These are phyloP conservation scores for Xestia sexstrigata DNA, from an alignment of 2,888 invertebrate genomes.

Conservation along the genomic window DNA sequence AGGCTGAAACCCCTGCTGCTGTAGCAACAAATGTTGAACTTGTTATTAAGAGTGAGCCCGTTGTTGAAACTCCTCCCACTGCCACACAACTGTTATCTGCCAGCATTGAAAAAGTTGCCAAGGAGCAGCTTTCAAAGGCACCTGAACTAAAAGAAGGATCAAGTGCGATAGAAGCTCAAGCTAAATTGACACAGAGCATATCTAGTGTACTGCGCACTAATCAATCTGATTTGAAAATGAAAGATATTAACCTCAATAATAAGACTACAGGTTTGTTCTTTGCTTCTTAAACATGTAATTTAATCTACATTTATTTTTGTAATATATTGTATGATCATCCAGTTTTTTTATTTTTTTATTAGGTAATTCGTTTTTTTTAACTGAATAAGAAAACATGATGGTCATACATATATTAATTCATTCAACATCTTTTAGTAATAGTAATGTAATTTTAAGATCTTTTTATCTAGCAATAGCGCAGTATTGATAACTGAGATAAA, in stretches of 20 bases:
- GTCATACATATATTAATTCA: background rate
- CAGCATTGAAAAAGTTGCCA: constrained; percentile 86
- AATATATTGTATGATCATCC: background rate
- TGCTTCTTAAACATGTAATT: constrained; percentile 26
- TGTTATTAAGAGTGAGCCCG: constrained; percentile 74
- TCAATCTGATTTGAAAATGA: constrained; percentile 85
- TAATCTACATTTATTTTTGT: background rate
- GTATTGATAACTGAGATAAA: constrained; percentile 22
- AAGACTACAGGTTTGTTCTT: constrained; percentile 82
- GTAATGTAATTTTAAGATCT: constrained; percentile 9
- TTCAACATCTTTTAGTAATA: constrained; percentile 4
- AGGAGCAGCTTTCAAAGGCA: constrained; percentile 74
- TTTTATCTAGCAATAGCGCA: constrained; percentile 10
- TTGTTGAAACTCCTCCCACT: constrained; percentile 76
- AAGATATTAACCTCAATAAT: constrained; percentile 87
- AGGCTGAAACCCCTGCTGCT: constrained; percentile 68
- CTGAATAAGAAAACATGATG: background rate
- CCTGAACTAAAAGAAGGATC: constrained; percentile 77
- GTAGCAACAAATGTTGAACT: constrained; percentile 73
- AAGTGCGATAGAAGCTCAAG: constrained; percentile 86
- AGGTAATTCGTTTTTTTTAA: background rate
- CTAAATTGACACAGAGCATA: constrained; percentile 86
- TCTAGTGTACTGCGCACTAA: constrained; percentile 81
- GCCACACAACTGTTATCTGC: constrained; percentile 85
- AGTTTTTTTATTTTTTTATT: background rate